Base-by-base conservation (phyloP, 2,888 invertebrate genomes). In the Leuctra nigra region DNA sequence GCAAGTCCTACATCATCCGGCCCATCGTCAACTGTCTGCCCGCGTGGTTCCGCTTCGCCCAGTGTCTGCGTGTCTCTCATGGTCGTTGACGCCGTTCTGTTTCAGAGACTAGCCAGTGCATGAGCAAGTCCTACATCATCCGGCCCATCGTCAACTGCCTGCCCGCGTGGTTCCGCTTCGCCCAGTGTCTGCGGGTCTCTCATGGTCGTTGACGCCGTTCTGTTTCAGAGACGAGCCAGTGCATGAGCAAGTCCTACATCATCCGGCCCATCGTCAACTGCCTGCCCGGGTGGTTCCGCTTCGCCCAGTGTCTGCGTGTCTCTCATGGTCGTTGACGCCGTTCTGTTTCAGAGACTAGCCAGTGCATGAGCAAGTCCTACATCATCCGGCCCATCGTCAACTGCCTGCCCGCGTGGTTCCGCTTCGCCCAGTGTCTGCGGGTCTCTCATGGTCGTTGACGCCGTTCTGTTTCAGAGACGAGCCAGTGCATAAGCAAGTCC, bases 141-240 rank as follows among this genome's bases (percentile, higher is more conserved):
- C 80, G 95, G 3, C 87, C 94, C 0, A 73, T 96, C 9, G 88
- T 98, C 33, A 88, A 89, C 66, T 88, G 94, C 65, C 75, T 99
- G 22, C 99, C 99, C 0, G 97, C 98, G 0, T 97, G 96, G 94
- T 92, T 94, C 63, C 86, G 99, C 25, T 98, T 99, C 75, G 93
- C 95, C 54, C 98, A 99, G 72, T 99, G 98, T 66, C 73, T 99
- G 55, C 80, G 98, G n/a, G n/a, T n/a, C n/a, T n/a, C n/a, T n/a
- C n/a, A n/a, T n/a, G n/a, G n/a, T n/a, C n/a, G n/a, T n/a, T n/a
- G n/a, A n/a, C n/a, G n/a, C n/a, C n/a, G n/a, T n/a, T n/a, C n/a
- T n/a, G n/a, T n/a, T n/a, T n/a, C 64, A 70, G 81, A 82, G 66
- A 76, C 80, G 0, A 81, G 80, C 56, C 82, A 86, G 63, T 82